Evolutionary conservation across 2,113 vertebrate species (phyloP), one percentile per base, ranked within the genome.

Genomic region (Girardinichthys multiradiatus): DNA sequence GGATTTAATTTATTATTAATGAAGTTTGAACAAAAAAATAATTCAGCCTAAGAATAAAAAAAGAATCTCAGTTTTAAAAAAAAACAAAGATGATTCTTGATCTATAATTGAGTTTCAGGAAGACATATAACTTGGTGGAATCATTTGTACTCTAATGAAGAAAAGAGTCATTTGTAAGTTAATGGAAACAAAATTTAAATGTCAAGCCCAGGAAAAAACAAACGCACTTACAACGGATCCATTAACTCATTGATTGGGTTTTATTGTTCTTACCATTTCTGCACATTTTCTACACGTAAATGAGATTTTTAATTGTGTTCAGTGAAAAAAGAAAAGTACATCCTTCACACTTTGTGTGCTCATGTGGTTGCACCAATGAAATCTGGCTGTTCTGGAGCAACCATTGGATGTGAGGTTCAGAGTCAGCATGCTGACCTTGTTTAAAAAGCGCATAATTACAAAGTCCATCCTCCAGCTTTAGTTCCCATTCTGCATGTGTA

Each of bases 381-480:
- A 15, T 59, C 13, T 74, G 72, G 64, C 68, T 78, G 57, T 35
- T 73, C 66, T 33, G 63, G 82, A 91, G 82, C 88, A 87, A 76
- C 81, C 75, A 57, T 66, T 72, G 71, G 72, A 90, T 86, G 76
- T 76, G 70, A 42, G 59, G 69, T 84, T 91, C 33, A 77, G 35
- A 73, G 86, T 84, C 70, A 35, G 66, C 74, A 30, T 58, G 72
- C 64, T 74, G 77, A 85, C 87, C 84, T 81, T 72, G 35, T 77
- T 84, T 83, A 68, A 92, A 89, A 84, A 79, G 79, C 82, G 85
- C 69, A 90, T 93, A 93, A 94, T 93, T 93, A 85, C 73, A 84
- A 19, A 30, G 68, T 65, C 74, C 57, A 68, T 79, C 67, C 31
- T 76, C 70, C 74, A 58, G 62, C 77, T 87, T 81, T 51, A 66